Evolutionary conservation across 2,888 invertebrate species (phyloP), one percentile per base, ranked within the genome.

Genomic region (Ptilodon capucinus): DNA sequence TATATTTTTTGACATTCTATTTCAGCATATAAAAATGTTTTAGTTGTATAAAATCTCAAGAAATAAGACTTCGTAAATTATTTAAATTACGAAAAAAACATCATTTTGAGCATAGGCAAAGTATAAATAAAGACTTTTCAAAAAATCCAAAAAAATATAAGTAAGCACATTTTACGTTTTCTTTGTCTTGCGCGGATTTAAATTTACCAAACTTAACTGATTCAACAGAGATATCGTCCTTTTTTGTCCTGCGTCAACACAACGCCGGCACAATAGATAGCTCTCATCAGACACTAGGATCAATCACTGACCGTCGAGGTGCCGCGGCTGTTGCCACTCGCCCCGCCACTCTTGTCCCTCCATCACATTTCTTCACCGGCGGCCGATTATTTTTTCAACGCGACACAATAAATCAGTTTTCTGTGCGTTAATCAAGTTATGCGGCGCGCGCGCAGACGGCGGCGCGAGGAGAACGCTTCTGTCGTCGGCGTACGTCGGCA

Each of bases 401-500:
- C 78, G 87, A 84, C 87, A 76, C 85, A 70, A 90, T 91, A 90
- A 91, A 91, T 90, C 89, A 88, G 86, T 88, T 85, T 85, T 79
- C 80, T 81, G 75, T 74, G 71, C 77, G 83, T 84, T 86, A 84
- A 87, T 86, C 86, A 80, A 72, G 71, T 55, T 64, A 62, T 74
- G 56, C 65, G 54, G 71, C 74, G 84, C 80, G 84, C 84, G 85
- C 80, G 84, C 84, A 76, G 75, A 68, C 76, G 66, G 73, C 57
- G 81, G 89, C 89, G 90, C 87, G 87, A 91, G 84, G 68, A 66
- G 84, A 90, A 64, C 85, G 95, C 95, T 57, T 95, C 95, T 58
- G 97, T 97, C 70, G 97, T 97, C 58, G 95, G 95, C 64, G 95
- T 94, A 89, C 95, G 96, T 59, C 75, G 73, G 53, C 76, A 65